Conservation (phyloP, 2,888 invertebrate genomes). For the Diplazon laetatorius region DNA sequence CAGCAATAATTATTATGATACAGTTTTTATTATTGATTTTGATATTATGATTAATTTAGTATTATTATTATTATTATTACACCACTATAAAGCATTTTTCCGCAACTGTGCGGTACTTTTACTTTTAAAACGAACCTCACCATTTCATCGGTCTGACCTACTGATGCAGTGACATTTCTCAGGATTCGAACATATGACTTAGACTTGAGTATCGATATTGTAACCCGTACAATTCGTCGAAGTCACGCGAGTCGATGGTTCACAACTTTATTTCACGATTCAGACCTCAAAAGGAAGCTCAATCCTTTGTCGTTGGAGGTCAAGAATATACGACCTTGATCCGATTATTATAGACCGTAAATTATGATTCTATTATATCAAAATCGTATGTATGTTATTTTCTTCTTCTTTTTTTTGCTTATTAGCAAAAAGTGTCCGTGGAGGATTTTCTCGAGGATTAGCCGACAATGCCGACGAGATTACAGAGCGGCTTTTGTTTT, state of each 20-base stretch:
- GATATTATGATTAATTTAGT: neutral
- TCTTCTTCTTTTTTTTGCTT: too few species aligned
- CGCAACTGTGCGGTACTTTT: too few species aligned
- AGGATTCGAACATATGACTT: neutral
- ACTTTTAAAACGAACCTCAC: too few species aligned
- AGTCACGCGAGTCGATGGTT: neutral
- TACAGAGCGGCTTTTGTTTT: conserved; percentile 40
- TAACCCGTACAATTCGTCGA: neutral
- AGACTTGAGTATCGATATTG: neutral
- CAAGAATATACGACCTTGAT: neutral
- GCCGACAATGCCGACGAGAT: conserved; percentile 29
- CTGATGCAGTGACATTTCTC: neutral
- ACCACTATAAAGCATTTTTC: neutral
- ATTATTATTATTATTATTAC: neutral
- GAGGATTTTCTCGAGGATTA: neutral
- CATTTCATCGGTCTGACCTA: too few species aligned
- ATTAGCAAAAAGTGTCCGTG: neutral
- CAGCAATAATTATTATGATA: too few species aligned
- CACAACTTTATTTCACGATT: neutral
- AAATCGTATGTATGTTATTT: neutral
- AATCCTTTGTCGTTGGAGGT: neutral
- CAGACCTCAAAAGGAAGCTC: neutral
- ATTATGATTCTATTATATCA: neutral
- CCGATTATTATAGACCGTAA: neutral
- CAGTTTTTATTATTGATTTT: neutral